Conservation (phyloP, 2,797 vertebrate genomes). For the Acanthornis magna region DNA sequence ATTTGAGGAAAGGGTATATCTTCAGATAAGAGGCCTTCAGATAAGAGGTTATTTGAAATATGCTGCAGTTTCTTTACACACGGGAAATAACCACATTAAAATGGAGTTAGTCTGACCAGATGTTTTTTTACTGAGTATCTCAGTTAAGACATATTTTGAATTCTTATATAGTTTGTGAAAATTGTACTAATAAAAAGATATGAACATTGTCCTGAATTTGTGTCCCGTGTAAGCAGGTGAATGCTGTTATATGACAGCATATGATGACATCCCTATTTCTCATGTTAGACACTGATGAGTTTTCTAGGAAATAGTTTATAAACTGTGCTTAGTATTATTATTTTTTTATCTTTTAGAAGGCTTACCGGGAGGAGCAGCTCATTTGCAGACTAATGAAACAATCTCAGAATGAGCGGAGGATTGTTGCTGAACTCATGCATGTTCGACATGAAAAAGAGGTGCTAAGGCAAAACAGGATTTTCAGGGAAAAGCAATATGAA, state of each 20-base stretch:
- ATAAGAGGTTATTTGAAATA: background rate
- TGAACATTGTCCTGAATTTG: background rate
- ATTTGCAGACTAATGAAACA: conserved; percentile 86
- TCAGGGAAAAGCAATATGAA: conserved; percentile 88
- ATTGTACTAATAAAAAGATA: background rate
- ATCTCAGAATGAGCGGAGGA: conserved; percentile 86
- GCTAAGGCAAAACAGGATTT: conserved; percentile 85
- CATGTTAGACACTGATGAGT: background rate
- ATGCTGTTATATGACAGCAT: background rate
- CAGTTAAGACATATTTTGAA: background rate
- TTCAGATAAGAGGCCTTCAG: background rate
- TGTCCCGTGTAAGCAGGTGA: background rate
- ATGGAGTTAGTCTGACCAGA: background rate
- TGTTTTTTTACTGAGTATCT: background rate
- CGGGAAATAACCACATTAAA: background rate
- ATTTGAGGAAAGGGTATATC: background rate
- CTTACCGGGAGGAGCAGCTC: conserved; percentile 83
- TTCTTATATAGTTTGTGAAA: background rate
- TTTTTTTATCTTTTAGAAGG: conserved; percentile 75
- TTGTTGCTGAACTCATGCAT: conserved; percentile 88
- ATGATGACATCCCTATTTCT: background rate
- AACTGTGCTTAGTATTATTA: background rate
- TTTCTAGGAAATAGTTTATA: background rate
- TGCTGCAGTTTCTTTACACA: background rate
- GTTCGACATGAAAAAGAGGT: conserved; percentile 88